Evolutionary conservation across 1,140 invertebrate species (phyloP).

Genomic region (Trachymyrmex cornetzi): DNA sequence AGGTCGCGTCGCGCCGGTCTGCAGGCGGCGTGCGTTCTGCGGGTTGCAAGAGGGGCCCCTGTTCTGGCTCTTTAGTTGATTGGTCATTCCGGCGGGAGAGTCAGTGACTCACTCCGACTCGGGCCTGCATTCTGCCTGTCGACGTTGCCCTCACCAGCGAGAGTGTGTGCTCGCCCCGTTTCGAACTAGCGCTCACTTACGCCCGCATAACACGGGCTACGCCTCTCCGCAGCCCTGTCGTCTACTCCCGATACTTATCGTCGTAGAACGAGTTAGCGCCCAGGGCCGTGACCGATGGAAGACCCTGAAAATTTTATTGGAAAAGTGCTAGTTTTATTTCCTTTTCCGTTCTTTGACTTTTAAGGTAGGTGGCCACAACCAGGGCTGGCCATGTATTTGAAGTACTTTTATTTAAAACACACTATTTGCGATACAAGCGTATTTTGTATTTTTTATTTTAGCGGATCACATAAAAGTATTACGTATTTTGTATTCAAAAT

Average conservation of each 20-base stretch:
- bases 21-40: constrained; percentile 69
- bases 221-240: constrained; percentile 62
- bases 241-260: constrained; percentile 72
- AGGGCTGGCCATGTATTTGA: too few relatives aligned
- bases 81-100: constrained; percentile 81
- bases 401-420: too few relatives aligned
- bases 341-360: neutral
- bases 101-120: constrained; percentile 82
- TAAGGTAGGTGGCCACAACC: too few relatives aligned
- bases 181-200: constrained; percentile 80
- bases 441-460: too few relatives aligned
- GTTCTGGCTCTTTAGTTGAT: constrained; percentile 78
- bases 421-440: too few relatives aligned
- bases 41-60: constrained; percentile 67
- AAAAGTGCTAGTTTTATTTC: neutral
- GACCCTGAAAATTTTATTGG: neutral
- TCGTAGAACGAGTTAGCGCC: constrained; percentile 58
- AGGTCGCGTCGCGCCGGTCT: neutral
- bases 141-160: constrained; percentile 54
- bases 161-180: constrained; percentile 75
- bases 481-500: too few relatives aligned
- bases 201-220: constrained; percentile 81
- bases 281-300: constrained; percentile 47
- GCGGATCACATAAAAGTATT: too few relatives aligned
- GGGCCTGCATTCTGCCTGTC: constrained; percentile 78